A percentile compares a stretch with the other conserved stretches of the same genome.
Conservation (phyloP, 1,140 invertebrate species). For the Scaptomyza graminum region DNA sequence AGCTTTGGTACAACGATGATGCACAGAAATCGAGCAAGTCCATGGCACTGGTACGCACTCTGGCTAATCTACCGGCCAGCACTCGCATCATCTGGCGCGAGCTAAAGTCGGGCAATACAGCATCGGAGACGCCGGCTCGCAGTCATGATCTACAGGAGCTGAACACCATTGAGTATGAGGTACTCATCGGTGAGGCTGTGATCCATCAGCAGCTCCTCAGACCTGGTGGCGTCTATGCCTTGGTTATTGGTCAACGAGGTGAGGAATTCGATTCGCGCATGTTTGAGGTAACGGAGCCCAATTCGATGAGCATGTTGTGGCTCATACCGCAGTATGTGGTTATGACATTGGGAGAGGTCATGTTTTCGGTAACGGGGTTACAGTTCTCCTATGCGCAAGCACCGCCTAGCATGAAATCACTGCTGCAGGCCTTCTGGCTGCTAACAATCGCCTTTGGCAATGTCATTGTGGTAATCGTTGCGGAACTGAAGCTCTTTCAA, state of each 20-base stretch:
- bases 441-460: slow-evolving; percentile 97
- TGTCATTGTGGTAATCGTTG: slow-evolving; percentile 93
- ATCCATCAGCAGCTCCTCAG: slow-evolving; percentile 41
- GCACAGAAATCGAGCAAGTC: slow-evolving; percentile 71
- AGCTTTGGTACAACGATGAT: slow-evolving; percentile 62
- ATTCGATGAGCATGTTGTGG: slow-evolving; percentile 91
- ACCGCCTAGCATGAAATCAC: slow-evolving; percentile 94
- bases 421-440: slow-evolving; percentile 95
- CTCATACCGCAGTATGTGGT: slow-evolving; percentile 94
- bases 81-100: slow-evolving; percentile 58
- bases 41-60: slow-evolving; percentile 50
- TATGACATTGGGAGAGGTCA: slow-evolving; percentile 91
- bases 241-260: slow-evolving; percentile 83
- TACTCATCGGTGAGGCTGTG: slow-evolving; percentile 6
- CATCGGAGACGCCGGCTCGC: slow-evolving; percentile 52
- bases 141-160: slow-evolving; percentile 62
- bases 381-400: slow-evolving; percentile 96
- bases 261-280: slow-evolving; percentile 32
- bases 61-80: slow-evolving; percentile 58
- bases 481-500: slow-evolving; percentile 78
- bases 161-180: slow-evolving; percentile 44
- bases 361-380: slow-evolving; percentile 96
- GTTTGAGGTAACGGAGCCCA: slow-evolving; percentile 86
- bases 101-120: slow-evolving; percentile 11
- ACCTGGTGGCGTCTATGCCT: slow-evolving; percentile 86